Percentiles rank a stretch among this genome's conserved stretches.
Conservation (phyloP, 2,113 vertebrate species). For the Ginglymostoma cirratum region DNA sequence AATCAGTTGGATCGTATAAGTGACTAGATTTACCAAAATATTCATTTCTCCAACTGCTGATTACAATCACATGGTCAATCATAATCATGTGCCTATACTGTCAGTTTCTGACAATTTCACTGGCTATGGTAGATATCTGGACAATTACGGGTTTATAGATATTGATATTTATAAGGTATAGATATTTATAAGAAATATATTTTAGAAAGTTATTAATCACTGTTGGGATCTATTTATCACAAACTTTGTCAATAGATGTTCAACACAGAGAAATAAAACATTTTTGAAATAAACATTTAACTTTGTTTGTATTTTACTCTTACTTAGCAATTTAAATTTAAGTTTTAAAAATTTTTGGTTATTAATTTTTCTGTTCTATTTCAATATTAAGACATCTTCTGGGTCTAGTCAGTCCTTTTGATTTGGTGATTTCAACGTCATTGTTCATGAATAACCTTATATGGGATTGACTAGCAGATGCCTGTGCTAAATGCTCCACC, state of each 20-base stretch:
- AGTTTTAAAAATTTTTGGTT: not conserved
- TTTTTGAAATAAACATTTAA: not conserved
- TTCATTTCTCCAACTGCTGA: not conserved
- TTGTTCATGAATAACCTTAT: not conserved
- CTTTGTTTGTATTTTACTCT: not conserved
- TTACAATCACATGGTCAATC: not conserved
- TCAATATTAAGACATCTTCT: not conserved
- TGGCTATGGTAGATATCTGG: not conserved
- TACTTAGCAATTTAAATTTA: not conserved
- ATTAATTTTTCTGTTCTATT: not conserved
- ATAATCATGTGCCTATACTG: not conserved
- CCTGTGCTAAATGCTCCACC: not conserved
- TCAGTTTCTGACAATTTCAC: slow-evolving; percentile 2
- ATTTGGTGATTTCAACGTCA: not conserved
- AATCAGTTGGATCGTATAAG: not conserved
- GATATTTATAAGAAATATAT: not conserved
- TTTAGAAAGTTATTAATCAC: not conserved
- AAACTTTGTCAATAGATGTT: not conserved
- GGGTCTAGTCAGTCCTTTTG: not conserved
- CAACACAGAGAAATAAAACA: not conserved
- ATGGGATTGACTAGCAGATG: not conserved
- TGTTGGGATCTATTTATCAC: not conserved
- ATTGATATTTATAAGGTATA: no score
- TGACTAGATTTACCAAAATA: not conserved
- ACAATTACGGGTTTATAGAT: no score